phyloP scores from a whole-genome alignment of 1,140 invertebrate genomes.

The Palaemon carinicauda region DNA sequence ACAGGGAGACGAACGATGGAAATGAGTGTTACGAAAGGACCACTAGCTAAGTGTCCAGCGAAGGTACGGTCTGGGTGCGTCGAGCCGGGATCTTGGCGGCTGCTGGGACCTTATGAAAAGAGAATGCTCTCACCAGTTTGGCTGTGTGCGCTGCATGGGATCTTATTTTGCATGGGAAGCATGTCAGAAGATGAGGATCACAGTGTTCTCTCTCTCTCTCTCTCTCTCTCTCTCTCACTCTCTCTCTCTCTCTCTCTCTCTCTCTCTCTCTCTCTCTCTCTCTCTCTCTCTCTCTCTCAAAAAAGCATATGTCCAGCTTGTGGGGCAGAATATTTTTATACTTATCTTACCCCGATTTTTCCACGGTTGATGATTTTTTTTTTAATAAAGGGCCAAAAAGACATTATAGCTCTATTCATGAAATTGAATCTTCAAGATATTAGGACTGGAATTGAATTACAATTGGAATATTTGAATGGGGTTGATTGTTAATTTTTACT shows the following conservation, averaged over 20 bases:
- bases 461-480: too few species aligned
- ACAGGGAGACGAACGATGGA: neutral
- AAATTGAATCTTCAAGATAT: too few species aligned
- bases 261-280: neutral
- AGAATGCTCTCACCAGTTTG: conserved; percentile 35
- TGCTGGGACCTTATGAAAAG: conserved; percentile 37
- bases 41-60: neutral
- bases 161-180: conserved; percentile 36
- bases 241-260: neutral
- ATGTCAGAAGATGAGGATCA: conserved; percentile 23
- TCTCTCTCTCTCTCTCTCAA: neutral
- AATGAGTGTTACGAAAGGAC: neutral
- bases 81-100: conserved; percentile 20
- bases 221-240: too few species aligned
- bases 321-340: too few species aligned
- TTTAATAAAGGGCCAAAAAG: too few species aligned
- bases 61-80: conserved; percentile 1
- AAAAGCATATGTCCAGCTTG: neutral
- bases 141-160: conserved; percentile 41
- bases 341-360: too few species aligned
- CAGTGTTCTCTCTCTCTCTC: too few species aligned
- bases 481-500: too few species aligned
- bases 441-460: too few species aligned
- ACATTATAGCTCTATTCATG: too few species aligned
- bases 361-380: too few species aligned